Base-by-base conservation (phyloP, 2,888 invertebrate species). In the Melanchra persicariae region DNA sequence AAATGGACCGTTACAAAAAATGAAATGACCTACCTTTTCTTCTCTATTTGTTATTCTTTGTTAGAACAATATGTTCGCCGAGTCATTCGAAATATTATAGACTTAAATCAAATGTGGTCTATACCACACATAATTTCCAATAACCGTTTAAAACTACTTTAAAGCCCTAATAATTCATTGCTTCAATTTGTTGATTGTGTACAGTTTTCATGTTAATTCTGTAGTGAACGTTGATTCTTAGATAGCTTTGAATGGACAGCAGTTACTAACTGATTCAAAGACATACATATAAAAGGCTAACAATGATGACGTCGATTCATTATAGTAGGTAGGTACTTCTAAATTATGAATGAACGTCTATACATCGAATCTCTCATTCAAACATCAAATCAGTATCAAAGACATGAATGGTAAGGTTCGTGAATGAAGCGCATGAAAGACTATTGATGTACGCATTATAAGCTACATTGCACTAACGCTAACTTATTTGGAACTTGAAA, bases 401-500 rank as follows among this genome's bases (percentile, higher is more conserved):
- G 85, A 86, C 87, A 89, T 93, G 93, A 93, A 93, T 93, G 93
- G 88, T 82, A 82, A 86, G 78, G 84, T 87, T 88, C 84, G 84
- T 94, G 92, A 94, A 94, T 94, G 94, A 87, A 87, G 84, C 88
- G 88, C 86, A 89, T 89, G 89, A 91, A 91, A 89, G 86, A 88
- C 82, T 82, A 90, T 90, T 92, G 91, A 92, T 87, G 90, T 87
- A 89, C 88, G 76, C 67, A 76, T 83, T 81, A 81, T 83, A 81
- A 83, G 79, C 83, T 58, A 74, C 70, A 81, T 77, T 78, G 75
- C 72, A 72, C 63, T 70, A 19, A 67, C 49, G 54, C 80, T 77
- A 78, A 74, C 74, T 63, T 54, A 49, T 68, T 70, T 62, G 17
- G 15, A 40, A 34, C 51, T 58, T 30, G 43, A 57, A 49, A n/a